A percentile compares a stretch with the other conserved stretches of the same genome.
phyloP scores from a whole-genome alignment of 2,113 vertebrate species.

The Psettodes erumei region DNA sequence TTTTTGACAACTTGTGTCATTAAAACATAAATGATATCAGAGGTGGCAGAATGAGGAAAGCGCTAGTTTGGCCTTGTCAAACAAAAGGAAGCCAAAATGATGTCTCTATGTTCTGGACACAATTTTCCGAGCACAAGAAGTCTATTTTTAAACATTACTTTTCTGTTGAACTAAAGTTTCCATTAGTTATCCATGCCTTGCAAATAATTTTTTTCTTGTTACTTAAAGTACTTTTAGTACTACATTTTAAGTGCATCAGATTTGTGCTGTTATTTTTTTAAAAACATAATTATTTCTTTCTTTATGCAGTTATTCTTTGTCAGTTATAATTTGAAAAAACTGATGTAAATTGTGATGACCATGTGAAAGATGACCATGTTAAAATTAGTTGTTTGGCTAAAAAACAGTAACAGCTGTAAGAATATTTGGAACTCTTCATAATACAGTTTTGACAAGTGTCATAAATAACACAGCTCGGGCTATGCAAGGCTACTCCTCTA shows the following conservation, averaged over 20 bases:
- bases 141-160: not conserved
- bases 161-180: not conserved
- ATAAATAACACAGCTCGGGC: conserved; percentile 31
- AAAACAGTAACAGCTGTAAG: conserved; percentile 44
- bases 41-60: not conserved
- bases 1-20: conserved; percentile 30
- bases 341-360: not conserved
- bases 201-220: not conserved
- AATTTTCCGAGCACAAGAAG: not conserved
- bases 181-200: not conserved
- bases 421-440: conserved; percentile 18
- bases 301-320: not conserved
- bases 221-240: not conserved
- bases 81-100: not conserved
- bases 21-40: conserved; percentile 20
- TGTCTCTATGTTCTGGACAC: not conserved
- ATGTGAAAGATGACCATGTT: no score
- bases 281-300: not conserved
- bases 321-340: not conserved
- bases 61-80: not conserved
- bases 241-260: not conserved
- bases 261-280: not conserved
- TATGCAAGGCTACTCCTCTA: conserved; percentile 16
- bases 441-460: conserved; percentile 17
- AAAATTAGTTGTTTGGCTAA: not conserved